Conservation (phyloP, 1,140 invertebrate species). For the Triops longicaudatus region DNA sequence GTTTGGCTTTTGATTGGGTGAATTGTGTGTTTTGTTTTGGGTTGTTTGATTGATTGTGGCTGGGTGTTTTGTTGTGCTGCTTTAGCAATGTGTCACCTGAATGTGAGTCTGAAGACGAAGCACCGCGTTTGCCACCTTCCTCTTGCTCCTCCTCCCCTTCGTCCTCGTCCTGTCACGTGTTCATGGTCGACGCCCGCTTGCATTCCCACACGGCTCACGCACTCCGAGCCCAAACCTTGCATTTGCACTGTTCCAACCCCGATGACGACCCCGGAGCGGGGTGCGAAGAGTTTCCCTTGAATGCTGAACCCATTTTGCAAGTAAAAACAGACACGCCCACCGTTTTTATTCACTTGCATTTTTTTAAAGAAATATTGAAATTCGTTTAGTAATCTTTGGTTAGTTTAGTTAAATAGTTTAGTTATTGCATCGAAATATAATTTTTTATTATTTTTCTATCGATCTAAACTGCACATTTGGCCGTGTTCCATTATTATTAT, state of each 20-base stretch:
- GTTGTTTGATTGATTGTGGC: no score
- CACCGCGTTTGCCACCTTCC: constrained; percentile 18
- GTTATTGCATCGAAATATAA: no score
- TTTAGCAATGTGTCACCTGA: constrained; percentile 1
- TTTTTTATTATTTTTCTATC: no score
- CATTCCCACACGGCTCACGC: constrained; percentile 63
- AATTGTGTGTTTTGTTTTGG: neutral
- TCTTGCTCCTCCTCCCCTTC: constrained; percentile 18
- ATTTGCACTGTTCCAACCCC: constrained; percentile 56
- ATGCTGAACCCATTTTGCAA: constrained; percentile 70
- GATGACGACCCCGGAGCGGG: constrained; percentile 45
- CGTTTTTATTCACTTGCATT: neutral
- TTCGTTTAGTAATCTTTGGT: neutral
- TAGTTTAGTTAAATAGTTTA: no score
- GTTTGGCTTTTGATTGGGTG: neutral
- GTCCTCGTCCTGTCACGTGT: constrained; percentile 76
- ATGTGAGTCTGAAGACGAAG: constrained; percentile 1
- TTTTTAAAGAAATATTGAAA: neutral
- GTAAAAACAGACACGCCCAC: neutral
- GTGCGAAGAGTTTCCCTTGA: constrained; percentile 82
- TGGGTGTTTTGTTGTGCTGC: neutral
- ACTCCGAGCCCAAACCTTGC: constrained; percentile 63
- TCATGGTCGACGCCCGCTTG: constrained; percentile 79
- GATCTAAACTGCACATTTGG: no score
- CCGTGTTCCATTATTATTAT: no score